phyloP scores from a whole-genome alignment of 2,797 vertebrate species.

The Pseudomugil tenellus region DNA sequence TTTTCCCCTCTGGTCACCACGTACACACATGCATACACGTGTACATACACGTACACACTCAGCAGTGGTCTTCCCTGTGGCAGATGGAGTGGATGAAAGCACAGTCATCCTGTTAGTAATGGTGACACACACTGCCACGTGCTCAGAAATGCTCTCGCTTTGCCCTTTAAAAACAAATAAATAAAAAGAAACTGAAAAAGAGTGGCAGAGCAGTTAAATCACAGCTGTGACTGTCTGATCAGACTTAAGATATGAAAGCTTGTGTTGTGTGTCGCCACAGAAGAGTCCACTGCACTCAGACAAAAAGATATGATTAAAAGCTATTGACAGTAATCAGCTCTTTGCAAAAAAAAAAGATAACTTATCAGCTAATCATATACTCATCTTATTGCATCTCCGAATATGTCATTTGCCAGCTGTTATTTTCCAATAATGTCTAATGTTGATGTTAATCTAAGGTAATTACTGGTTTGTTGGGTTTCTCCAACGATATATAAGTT shows the following conservation, averaged over 20 bases:
- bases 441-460: neutral
- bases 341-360: neutral
- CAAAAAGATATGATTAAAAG: neutral
- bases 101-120: constrained; percentile 68
- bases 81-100: constrained; percentile 69
- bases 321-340: neutral
- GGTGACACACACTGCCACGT: constrained; percentile 59
- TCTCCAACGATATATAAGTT: neutral
- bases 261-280: neutral
- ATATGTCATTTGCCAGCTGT: neutral
- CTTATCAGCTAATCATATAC: neutral
- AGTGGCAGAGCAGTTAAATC: neutral
- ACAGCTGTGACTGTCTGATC: neutral
- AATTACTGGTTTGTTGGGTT: neutral
- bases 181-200: neutral
- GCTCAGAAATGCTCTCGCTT: constrained; percentile 17
- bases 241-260: constrained; percentile 1
- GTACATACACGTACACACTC: constrained; percentile 39
- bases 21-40: constrained; percentile 14
- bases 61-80: constrained; percentile 51
- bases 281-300: neutral
- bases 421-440: neutral
- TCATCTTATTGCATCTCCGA: neutral
- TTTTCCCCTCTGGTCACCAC: constrained; percentile 13
- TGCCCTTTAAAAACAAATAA: constrained; percentile 12